phyloP scores from a whole-genome alignment of 2,113 vertebrate genomes.

The Dromiciops gliroides region DNA sequence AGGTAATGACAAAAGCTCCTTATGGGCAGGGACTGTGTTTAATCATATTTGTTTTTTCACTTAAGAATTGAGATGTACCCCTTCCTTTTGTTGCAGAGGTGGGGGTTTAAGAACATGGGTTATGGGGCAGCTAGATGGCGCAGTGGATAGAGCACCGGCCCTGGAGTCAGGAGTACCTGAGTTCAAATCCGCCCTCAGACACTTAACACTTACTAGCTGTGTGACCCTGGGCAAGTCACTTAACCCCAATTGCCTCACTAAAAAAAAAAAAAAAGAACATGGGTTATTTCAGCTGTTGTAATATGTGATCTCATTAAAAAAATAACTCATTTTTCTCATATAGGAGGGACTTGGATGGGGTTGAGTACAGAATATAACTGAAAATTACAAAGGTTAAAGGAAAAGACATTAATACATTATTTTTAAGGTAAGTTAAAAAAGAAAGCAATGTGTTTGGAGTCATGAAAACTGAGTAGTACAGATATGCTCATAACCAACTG shows the following conservation, averaged over 20 bases:
- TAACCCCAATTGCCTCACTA: too few species aligned
- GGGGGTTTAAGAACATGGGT: background rate
- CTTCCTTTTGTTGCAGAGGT: background rate
- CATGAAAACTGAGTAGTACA: background rate
- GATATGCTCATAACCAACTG: background rate
- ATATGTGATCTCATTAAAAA: background rate
- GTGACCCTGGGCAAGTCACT: too few species aligned
- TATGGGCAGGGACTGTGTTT: background rate
- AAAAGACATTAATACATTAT: background rate
- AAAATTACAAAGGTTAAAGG: background rate
- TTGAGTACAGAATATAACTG: background rate
- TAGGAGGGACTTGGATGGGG: background rate
- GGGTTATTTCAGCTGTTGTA: too few species aligned
- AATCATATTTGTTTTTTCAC: background rate
- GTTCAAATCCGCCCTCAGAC: too few species aligned
- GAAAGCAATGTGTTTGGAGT: background rate
- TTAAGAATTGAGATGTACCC: background rate
- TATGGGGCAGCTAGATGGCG: too few species aligned
- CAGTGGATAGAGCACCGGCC: too few species aligned
- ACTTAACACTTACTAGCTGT: too few species aligned
- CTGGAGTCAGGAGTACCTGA: too few species aligned
- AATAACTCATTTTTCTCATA: background rate
- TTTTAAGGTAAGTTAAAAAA: background rate
- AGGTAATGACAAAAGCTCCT: background rate
- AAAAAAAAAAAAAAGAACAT: too few species aligned